A percentile compares a stretch with the other conserved stretches of the same genome.
These are phyloP conservation scores for Ascaphus truei DNA, from an alignment of 2,113 vertebrate species.

Conservation along the genomic window DNA sequence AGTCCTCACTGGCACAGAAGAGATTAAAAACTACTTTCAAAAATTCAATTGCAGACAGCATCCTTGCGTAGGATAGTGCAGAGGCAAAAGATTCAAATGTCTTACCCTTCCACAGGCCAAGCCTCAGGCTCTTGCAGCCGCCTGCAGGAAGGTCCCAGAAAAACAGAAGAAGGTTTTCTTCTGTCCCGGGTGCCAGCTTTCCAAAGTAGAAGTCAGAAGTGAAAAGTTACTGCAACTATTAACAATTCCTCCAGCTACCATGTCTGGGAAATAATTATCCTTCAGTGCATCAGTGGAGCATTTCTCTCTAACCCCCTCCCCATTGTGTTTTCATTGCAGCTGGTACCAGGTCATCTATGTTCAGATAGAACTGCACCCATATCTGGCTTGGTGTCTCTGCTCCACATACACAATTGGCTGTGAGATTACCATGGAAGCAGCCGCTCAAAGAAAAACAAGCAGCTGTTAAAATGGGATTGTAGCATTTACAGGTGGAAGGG, in stretches of 20 bases:
- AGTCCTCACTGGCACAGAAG: conserved; percentile 9
- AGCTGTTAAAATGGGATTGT: background rate
- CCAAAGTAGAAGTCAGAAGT: background rate
- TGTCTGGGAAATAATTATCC: background rate
- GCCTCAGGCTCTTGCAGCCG: conserved; percentile 17
- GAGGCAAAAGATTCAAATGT: conserved; percentile 6
- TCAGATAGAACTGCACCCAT: background rate
- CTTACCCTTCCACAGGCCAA: conserved; percentile 11
- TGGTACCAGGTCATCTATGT: background rate
- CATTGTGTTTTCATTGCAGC: background rate
- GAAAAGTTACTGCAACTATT: background rate
- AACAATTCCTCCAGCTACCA: too few relatives aligned
- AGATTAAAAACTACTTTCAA: conserved; percentile 4
- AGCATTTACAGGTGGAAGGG: background rate
- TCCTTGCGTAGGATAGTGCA: background rate
- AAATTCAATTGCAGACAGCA: background rate
- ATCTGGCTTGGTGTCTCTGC: background rate
- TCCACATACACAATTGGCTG: background rate
- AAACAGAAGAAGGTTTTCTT: background rate
- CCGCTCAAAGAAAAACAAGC: background rate
- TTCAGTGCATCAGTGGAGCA: background rate
- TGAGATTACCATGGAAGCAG: background rate
- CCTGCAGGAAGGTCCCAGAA: background rate
- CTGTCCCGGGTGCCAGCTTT: background rate
- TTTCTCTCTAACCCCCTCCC: background rate